Evolutionary conservation across 2,888 invertebrate genomes (phyloP), one percentile per base, ranked within the genome.

Genomic region (Idaea biselata): DNA sequence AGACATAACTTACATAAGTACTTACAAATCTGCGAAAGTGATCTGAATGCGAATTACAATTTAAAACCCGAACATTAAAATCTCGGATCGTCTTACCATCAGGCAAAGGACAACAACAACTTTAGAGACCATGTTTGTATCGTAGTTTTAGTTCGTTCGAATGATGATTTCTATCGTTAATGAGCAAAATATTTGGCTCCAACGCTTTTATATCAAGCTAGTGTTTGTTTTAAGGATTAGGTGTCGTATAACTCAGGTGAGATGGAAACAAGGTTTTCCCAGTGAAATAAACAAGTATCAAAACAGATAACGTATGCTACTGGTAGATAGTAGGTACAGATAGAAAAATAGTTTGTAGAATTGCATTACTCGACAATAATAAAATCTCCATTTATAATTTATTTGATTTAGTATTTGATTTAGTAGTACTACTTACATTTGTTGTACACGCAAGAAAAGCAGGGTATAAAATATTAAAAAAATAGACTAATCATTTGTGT

Each of bases 201-300:
- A 69, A 68, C 67, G 69, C 72, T 87, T 87, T 82, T 91, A 91
- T 89, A 89, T 73, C 44, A 32, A 61, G 63, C 58, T 65, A 68
- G 53, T 87, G 81, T 89, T 86, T 88, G 71, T 67, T 63, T 69
- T 68, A 75, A 63, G 70, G 81, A 83, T 88, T 84, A 83, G 8
- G 71, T 69, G 66, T 71, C 44, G 44, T 72, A 74, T 67, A 75
- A 73, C 73, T 67, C 58, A 66, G 69, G 69, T 68, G 67, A 68
- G 69, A 70, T 73, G 66, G 68, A 68, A 68, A 69, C 74, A 71
- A 76, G 90, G 90, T 86, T 89, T 90, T 90, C 79, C 91, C 88
- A 75, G 81, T 80, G 79, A 65, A 65, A 68, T 71, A 66, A 75
- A 71, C 65, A 76, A 73, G 71, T 73, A 78, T 77, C 68, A 79